Evolutionary conservation across 2,888 invertebrate species (phyloP).

Genomic region (Perizoma affinitatum): DNA sequence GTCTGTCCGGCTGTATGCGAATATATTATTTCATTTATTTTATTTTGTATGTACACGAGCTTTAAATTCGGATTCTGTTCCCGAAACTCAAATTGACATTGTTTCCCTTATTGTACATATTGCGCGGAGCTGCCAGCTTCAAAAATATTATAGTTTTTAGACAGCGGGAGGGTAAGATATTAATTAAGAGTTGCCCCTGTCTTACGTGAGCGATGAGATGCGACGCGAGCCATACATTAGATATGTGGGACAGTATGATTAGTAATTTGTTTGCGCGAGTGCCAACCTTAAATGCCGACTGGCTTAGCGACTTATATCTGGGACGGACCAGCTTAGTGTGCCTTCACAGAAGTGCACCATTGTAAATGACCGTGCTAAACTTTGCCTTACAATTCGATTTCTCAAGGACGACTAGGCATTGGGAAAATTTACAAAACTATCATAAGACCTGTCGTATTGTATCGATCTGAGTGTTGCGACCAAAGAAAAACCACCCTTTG

Average conservation of each 20-base stretch:
- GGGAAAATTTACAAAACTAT: too few species aligned
- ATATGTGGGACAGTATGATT: neutral
- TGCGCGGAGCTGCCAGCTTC: conserved; percentile 53
- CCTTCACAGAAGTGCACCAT: too few species aligned
- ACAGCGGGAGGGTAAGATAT: conserved; percentile 29
- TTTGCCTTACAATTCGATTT: too few species aligned
- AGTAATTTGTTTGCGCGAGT: too few species aligned
- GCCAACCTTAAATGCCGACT: too few species aligned
- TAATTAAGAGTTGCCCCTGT: conserved; percentile 7
- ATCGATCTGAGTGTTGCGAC: too few species aligned
- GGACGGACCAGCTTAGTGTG: too few species aligned
- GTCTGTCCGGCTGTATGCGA: conserved; percentile 30
- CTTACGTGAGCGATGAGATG: conserved; percentile 12
- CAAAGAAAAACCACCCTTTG: too few species aligned
- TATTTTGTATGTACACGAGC: conserved; percentile 37
- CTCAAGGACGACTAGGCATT: too few species aligned
- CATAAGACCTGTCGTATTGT: too few species aligned
- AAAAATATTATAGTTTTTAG: conserved; percentile 48
- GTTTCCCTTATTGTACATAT: conserved; percentile 43
- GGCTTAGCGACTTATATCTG: too few species aligned
- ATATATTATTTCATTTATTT: conserved; percentile 36
- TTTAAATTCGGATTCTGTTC: conserved; percentile 35
- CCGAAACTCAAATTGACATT: conserved; percentile 38
- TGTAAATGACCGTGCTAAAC: too few species aligned
- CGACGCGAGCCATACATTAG: neutral